Conservation (phyloP, 1,140 invertebrate genomes). For the Brachionus plicatilis region DNA sequence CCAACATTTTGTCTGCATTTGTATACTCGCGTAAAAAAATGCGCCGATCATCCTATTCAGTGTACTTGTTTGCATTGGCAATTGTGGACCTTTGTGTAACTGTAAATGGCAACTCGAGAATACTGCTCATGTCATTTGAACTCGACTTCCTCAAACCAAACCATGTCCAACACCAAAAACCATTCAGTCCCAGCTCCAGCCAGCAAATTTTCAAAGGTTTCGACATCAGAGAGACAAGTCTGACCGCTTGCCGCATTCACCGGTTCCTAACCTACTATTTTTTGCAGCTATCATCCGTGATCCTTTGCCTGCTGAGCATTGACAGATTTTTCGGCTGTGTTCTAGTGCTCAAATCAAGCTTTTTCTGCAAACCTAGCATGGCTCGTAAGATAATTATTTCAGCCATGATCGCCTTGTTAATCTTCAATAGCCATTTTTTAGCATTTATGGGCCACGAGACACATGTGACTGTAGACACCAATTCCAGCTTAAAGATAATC, state of each 20-base stretch:
- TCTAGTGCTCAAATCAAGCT: slow-evolving; percentile 10
- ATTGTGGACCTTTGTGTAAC: slow-evolving; percentile 8
- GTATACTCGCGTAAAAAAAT: slow-evolving; percentile 35
- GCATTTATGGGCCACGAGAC: not conserved
- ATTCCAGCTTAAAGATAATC: not conserved
- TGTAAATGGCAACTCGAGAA: not conserved
- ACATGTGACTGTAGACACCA: not conserved
- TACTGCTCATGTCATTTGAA: slow-evolving; percentile 21
- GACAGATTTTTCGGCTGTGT: slow-evolving; percentile 36
- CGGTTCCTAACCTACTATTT: slow-evolving; percentile 33
- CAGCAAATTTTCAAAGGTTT: slow-evolving; percentile 25
- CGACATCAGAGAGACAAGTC: not conserved
- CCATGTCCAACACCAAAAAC: not conserved
- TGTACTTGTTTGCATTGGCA: slow-evolving; percentile 14
- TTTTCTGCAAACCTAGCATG: slow-evolving; percentile 19
- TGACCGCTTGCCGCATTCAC: not conserved
- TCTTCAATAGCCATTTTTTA: slow-evolving; percentile 32
- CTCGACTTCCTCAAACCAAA: not conserved
- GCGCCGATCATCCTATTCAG: slow-evolving; percentile 31
- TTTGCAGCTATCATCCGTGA: slow-evolving; percentile 15
- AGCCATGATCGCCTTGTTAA: not conserved
- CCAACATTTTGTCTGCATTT: slow-evolving; percentile 9
- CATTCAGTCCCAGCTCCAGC: not conserved
- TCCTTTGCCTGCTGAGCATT: slow-evolving; percentile 14
- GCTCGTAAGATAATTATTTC: slow-evolving; percentile 14